Conservation (phyloP, 1,140 invertebrate species). For the Ptiloglossa arizonensis region DNA sequence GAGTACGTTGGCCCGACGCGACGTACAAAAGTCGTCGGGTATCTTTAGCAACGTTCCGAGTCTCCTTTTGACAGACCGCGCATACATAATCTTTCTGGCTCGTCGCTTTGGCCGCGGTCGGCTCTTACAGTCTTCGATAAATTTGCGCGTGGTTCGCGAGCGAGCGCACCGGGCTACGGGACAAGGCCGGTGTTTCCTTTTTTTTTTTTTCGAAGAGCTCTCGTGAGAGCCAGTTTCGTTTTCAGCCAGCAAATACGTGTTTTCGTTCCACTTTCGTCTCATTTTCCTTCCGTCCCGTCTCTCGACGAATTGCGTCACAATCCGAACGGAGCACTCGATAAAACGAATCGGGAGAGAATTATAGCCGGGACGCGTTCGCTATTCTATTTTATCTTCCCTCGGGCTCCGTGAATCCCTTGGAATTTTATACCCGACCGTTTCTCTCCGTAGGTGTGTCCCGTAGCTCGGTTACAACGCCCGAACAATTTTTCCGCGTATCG, state of each 20-base stretch:
- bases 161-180: background rate
- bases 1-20: background rate
- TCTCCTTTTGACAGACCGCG: slow-evolving; percentile 41
- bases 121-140: slow-evolving; percentile 33
- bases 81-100: slow-evolving; percentile 25
- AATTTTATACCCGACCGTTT: background rate
- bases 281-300: background rate
- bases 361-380: background rate
- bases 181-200: slow-evolving; percentile 12
- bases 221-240: background rate
- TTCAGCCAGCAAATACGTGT: background rate
- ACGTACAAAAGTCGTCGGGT: background rate
- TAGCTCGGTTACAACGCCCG: too few relatives aligned
- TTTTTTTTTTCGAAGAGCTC: background rate
- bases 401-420: background rate
- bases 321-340: background rate
- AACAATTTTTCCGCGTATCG: too few relatives aligned
- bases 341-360: background rate
- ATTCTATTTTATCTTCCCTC: background rate
- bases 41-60: slow-evolving; percentile 6
- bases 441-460: background rate
- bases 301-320: background rate
- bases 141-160: slow-evolving; percentile 33
- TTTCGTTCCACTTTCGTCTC: background rate
- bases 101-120: background rate